phyloP scores from a whole-genome alignment of 2,888 invertebrate genomes.

The Lycophotia porphyrea region DNA sequence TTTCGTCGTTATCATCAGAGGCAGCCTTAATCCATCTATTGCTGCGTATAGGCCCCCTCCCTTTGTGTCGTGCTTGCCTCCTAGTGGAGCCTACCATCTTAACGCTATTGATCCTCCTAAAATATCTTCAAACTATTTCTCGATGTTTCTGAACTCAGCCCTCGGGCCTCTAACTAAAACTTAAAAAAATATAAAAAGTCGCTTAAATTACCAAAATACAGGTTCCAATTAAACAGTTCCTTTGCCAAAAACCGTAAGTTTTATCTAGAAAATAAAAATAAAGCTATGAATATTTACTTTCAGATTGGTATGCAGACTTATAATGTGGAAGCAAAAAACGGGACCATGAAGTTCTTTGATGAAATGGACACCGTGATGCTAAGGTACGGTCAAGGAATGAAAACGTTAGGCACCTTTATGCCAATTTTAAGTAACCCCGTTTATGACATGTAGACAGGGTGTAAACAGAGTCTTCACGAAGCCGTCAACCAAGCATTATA shows the following conservation, averaged over 20 bases:
- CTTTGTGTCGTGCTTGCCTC: neutral
- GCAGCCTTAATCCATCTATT: neutral
- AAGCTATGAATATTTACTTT: constrained; percentile 2
- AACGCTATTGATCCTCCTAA: neutral
- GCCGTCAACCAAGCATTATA: too few relatives aligned
- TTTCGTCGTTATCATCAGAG: neutral
- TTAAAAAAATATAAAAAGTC: neutral
- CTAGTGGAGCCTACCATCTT: neutral
- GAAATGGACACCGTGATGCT: constrained; percentile 45
- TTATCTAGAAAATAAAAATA: neutral
- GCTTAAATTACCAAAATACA: neutral
- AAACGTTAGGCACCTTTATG: neutral
- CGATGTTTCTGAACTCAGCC: neutral
- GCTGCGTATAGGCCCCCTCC: neutral
- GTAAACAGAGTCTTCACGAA: too few relatives aligned
- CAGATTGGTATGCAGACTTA: constrained; percentile 49
- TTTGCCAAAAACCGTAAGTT: neutral
- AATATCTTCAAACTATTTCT: neutral
- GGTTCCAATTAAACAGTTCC: neutral
- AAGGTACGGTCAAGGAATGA: constrained; percentile 32
- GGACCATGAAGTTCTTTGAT: constrained; percentile 24
- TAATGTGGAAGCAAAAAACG: neutral
- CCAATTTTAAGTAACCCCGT: neutral
- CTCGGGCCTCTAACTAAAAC: neutral
- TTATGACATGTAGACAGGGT: neutral